These are phyloP conservation scores for Tetranychus truncatus DNA, from an alignment of 2,888 invertebrate genomes.

Conservation along the genomic window DNA sequence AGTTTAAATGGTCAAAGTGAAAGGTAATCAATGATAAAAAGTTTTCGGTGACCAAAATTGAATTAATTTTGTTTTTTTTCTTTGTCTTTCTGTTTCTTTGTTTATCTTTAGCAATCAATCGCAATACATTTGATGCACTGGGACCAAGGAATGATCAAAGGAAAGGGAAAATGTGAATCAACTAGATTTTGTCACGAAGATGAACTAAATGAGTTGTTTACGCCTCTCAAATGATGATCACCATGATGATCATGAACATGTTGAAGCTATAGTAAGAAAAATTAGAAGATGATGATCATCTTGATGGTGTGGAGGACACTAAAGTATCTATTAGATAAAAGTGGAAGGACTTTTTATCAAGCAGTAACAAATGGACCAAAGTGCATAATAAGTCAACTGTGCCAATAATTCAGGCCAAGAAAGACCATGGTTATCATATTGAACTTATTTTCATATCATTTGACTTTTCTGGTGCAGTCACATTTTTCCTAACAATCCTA, in stretches of 20 bases:
- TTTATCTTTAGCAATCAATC: neutral
- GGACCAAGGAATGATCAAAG: neutral
- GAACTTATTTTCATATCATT: no score
- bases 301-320: neutral
- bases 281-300: neutral
- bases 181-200: neutral
- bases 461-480: no score
- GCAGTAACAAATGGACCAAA: no score
- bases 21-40: neutral
- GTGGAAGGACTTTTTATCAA: no score
- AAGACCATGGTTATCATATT: no score
- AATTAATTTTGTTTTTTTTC: neutral
- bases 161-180: neutral
- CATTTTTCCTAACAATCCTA: no score
- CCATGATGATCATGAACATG: neutral
- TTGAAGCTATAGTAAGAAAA: neutral
- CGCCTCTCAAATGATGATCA: neutral
- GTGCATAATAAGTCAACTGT: no score
- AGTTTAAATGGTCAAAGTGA: neutral
- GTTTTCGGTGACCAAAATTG: neutral
- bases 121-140: neutral
- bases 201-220: neutral
- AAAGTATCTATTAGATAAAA: no score
- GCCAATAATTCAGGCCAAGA: no score
- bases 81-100: neutral